Base-by-base conservation (phyloP, 1,140 invertebrate species). In the Rhopalosiphum padi region DNA sequence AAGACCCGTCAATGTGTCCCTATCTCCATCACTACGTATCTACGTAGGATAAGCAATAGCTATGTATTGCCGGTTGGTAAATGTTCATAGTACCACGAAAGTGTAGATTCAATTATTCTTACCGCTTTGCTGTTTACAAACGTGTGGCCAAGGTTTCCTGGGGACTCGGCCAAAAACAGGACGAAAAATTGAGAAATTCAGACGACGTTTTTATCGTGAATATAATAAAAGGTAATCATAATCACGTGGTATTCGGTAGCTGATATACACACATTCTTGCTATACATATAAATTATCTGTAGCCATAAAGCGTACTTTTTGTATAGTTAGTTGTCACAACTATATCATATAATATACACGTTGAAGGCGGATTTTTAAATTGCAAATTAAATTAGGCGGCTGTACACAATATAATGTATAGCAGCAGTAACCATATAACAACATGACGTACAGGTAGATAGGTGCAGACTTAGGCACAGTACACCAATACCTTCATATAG, bases 331-430 rank as follows among this genome's bases (percentile, higher is more conserved):
- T 83, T 83, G 82, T 83, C 83, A 86, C 37, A 41, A 43, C 37
- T 46, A 46, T 35, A 83, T 23, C 22, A 11, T 41, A 30, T 30
- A 46, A 21, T 43, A 25, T 46, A 46, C 37, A 53, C 87, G 18
- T 88, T 7, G 30, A 43, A n/a, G 60, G 30, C 43, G 22, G 41
- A 82, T 82, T 91, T 86, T 60, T 82, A 82, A 91, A 82, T 91
- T 77, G n/a, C 60, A 82, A 91, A 91, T 91, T 91, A 91, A 91
- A 91, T 82, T 82, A 48, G 43, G 18, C 60, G 25, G 18, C 30
- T 82, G 83, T 85, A 85, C 30, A 85, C 41, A 85, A 85, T 85
- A 43, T 83, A 83, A 83, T 37, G 83, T 85, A 43, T 41, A 25
- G 41, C 25, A n/a, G 30, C 60, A n/a, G 60, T 68, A 18, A 4